Evolutionary conservation across 2,797 vertebrate species (phyloP).

Genomic region (Eulemur rubriventer): DNA sequence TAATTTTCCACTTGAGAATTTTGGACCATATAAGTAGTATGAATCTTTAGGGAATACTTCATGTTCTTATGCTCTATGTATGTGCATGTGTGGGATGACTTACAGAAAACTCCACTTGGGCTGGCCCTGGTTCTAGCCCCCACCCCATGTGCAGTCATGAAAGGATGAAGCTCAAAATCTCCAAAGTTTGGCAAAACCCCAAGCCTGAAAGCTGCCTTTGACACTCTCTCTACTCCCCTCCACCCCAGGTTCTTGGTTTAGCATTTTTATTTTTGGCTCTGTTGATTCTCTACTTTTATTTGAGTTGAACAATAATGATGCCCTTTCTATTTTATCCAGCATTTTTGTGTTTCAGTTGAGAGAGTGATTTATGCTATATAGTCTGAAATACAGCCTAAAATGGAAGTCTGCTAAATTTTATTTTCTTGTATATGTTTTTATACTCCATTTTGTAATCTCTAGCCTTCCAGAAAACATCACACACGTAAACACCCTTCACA

Average conservation of each 20-base stretch:
- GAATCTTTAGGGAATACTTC: background rate
- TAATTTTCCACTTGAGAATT: slow-evolving; percentile 21
- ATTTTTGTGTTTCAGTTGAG: slow-evolving; percentile 43
- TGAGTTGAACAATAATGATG: background rate
- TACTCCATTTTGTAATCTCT: slow-evolving; percentile 40
- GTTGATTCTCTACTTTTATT: slow-evolving; percentile 37
- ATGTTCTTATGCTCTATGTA: background rate
- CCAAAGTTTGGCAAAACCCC: background rate
- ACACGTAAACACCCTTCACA: background rate
- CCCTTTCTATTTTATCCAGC: slow-evolving; percentile 31
- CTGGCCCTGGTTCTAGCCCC: background rate
- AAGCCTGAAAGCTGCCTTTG: background rate
- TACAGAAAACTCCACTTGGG: background rate
- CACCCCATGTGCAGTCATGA: background rate
- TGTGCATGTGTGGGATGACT: background rate
- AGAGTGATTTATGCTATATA: slow-evolving; percentile 40
- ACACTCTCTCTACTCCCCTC: background rate
- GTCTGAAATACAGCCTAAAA: slow-evolving; percentile 21
- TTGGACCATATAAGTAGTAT: background rate
- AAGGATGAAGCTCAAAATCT: slow-evolving; percentile 21
- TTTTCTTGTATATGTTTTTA: slow-evolving; percentile 42
- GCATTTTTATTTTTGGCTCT: background rate
- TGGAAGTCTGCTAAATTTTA: slow-evolving; percentile 41
- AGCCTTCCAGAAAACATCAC: slow-evolving; percentile 34
- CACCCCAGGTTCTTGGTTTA: background rate